These are phyloP conservation scores for Myocastor coypus DNA, from an alignment of 2,113 vertebrate species.

Conservation along the genomic window DNA sequence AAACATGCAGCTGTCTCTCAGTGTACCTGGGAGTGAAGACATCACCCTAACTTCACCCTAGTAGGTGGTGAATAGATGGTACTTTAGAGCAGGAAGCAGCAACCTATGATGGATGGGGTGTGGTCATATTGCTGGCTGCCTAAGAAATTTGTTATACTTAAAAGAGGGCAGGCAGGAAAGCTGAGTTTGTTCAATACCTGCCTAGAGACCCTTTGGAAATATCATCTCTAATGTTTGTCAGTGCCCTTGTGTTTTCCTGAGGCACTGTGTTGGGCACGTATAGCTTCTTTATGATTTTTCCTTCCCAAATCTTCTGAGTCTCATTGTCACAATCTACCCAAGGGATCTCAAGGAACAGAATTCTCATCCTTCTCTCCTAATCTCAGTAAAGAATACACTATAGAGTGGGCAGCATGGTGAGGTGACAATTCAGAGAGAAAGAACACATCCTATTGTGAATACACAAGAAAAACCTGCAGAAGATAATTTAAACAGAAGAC, in stretches of 20 bases:
- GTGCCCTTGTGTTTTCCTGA: background rate
- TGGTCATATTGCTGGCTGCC: background rate
- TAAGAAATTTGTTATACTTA: background rate
- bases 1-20: background rate
- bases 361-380: background rate
- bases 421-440: background rate
- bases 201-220: background rate
- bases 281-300: background rate
- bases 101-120: background rate
- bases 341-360: background rate
- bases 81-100: background rate
- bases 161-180: background rate
- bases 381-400: background rate
- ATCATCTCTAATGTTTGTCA: background rate
- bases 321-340: background rate
- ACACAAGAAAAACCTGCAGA: background rate
- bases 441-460: background rate
- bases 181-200: background rate
- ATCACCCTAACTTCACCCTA: no score
- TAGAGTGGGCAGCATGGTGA: background rate
- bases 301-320: background rate
- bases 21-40: background rate
- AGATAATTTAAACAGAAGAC: background rate
- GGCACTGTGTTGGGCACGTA: background rate
- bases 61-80: background rate